A percentile compares a stretch with the other conserved stretches of the same genome.
Evolutionary conservation across 2,113 vertebrate species (phyloP).

Genomic region (Microtus ochrogaster): DNA sequence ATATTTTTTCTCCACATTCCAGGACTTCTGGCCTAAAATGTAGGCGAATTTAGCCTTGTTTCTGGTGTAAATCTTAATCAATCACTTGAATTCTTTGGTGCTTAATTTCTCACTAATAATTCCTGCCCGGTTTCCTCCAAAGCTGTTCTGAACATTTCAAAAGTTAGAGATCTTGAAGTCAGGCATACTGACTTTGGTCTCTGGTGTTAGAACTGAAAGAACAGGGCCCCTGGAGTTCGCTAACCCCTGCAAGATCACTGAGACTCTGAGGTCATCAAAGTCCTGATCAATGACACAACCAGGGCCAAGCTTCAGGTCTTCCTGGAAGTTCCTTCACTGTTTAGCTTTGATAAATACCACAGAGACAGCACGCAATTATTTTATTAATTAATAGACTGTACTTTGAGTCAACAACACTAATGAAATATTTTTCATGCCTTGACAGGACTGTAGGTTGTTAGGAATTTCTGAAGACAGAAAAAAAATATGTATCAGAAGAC

Average conservation of each 20-base stretch:
- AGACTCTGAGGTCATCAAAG: neutral
- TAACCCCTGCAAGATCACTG: neutral
- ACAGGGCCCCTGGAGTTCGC: neutral
- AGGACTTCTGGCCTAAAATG: neutral
- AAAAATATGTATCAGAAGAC: constrained; percentile 10
- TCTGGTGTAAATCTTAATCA: neutral
- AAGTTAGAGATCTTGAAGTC: constrained; percentile 38
- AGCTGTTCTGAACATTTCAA: constrained; percentile 71
- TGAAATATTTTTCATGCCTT: constrained; percentile 30
- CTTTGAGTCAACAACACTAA: constrained; percentile 31
- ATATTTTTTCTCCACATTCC: neutral
- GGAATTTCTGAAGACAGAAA: constrained; percentile 57
- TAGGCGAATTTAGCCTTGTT: neutral
- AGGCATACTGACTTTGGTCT: neutral
- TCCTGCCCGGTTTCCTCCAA: neutral
- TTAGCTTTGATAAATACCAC: neutral
- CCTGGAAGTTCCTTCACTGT: neutral
- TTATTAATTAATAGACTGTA: constrained; percentile 54
- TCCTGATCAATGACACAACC: neutral
- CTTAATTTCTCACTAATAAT: neutral
- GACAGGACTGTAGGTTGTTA: constrained; percentile 8
- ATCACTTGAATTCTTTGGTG: neutral
- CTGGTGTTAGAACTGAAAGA: neutral
- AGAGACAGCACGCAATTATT: constrained; percentile 31
- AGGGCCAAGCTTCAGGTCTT: neutral